Evolutionary conservation across 2,797 vertebrate species (phyloP), one percentile per base, ranked within the genome.

Genomic region (Amblyraja radiata): DNA sequence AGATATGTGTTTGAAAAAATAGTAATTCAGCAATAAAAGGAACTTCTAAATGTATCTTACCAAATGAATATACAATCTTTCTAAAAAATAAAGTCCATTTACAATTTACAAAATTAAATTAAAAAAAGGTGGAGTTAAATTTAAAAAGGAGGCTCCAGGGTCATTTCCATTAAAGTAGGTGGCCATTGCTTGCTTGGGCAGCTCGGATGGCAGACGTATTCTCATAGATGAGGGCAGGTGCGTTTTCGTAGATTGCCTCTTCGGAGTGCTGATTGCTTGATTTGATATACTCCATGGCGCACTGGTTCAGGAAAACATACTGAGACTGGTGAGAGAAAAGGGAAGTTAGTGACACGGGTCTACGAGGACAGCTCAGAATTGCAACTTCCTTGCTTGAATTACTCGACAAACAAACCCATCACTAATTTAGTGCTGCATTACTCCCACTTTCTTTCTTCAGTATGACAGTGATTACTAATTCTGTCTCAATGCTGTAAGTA

Each of bases 231-330:
- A 97, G 95, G 94, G 97, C 97, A 94, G 97, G 96, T 7, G 97
- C 95, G 78, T 97, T 96, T 0, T 95, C 95, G 93, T 98, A 98
- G 90, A 95, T 97, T 93, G 98, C 97, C 58, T 96, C 98, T 95
- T 97, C 97, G 65, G 4, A 2, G 25, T 54, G 23, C 21, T 28
- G 10, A 76, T 76, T 92, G 4, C 4, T 46, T 76, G 98, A 97
- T 95, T 96, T 97, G 95, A 99, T 98, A 93, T 99, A 97, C 95
- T 99, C 98, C 96, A 98, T 94, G 90, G 98, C 97, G 94, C 98
- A 99, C 95, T 98, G 97, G 95, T 99, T 98, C 95, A 99, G 95
- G 96, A 98, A 99, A 93, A 99, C 95, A 0, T 98, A 99, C 95
- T 99, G 99, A 94, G 98, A 98, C 99, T 99, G 96, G 93, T 93